Percentiles rank a stretch among this genome's conserved stretches.
phyloP scores from a whole-genome alignment of 2,888 invertebrate genomes.

The Bombylius major region DNA sequence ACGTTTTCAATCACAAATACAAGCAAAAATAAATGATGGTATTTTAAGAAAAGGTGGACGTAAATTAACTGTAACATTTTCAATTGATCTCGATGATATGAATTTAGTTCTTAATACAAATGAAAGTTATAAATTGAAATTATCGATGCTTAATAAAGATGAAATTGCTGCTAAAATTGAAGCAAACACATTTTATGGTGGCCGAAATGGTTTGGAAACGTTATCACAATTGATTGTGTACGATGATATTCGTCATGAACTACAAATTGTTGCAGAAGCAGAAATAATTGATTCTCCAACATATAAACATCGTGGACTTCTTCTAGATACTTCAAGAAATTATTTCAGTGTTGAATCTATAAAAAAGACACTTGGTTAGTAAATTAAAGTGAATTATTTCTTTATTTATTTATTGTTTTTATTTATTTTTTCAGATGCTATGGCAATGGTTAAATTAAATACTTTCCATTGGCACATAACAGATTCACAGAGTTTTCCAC shows the following conservation, averaged over 20 bases:
- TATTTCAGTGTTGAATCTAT: conserved; percentile 62
- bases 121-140: conserved; percentile 39
- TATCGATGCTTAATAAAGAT: conserved; percentile 28
- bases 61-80: conserved; percentile 31
- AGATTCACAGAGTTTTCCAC: conserved; percentile 89
- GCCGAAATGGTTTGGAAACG: conserved; percentile 50
- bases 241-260: conserved; percentile 33
- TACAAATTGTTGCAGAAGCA: conserved; percentile 50
- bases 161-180: conserved; percentile 38
- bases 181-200: conserved; percentile 47
- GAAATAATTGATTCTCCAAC: conserved; percentile 62
- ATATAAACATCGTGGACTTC: conserved; percentile 77
- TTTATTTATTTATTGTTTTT: background rate
- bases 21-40: conserved; percentile 23
- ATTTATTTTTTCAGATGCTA: conserved; percentile 48
- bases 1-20: conserved; percentile 29
- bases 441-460: conserved; percentile 83
- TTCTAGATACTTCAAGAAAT: conserved; percentile 84
- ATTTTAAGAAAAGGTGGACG: conserved; percentile 34
- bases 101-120: conserved; percentile 40
- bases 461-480: conserved; percentile 93
- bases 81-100: conserved; percentile 23
- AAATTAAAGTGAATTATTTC: no score
- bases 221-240: conserved; percentile 32
- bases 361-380: conserved; percentile 52